Evolutionary conservation across 1,140 invertebrate genomes (phyloP), one percentile per base, ranked within the genome.

Genomic region (Chironomus striatipennis): DNA sequence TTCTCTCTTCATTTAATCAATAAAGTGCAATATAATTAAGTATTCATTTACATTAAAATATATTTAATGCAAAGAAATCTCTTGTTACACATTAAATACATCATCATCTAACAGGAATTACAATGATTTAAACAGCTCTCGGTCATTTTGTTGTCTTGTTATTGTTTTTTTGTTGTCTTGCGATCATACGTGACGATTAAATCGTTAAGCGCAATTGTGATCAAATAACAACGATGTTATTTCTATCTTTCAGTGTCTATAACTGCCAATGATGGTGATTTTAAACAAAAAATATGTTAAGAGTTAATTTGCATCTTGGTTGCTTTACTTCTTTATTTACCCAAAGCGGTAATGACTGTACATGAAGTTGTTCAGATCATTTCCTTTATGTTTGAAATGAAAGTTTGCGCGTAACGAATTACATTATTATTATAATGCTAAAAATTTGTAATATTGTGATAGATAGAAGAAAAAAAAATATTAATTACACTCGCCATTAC

Each of bases 221-320:
- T 57, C 47, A 57, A 12, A n/a, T 57, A 57, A 57, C 47, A 57
- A 15, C 47, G 12, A 12, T 57, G n/a, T 15, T 57, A 57, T 57
- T 57, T 57, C 47, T 15, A 12, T 12, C 47, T 57, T 57, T 57
- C 12, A 57, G 47, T 10, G 12, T 57, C 47, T 57, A 57, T 57
- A 57, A 57, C n/a, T 57, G 47, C 47, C 12, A 57, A n/a, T 57
- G 47, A 57, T 57, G 47, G 47, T n/a, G 47, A 57, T 57, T 57
- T 57, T 57, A 10, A 5, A 57, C 47, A 57, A 57, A 15, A 57
- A 57, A 57, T 57, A n/a, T 57, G 47, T 57, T 10, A 57, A n/a
- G 47, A 57, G 10, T 57, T 57, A 57, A 57, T 57, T 57, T 57
- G n/a, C 47, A 57, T 57, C 47, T 57, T n/a, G 12, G n/a, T 8